phyloP scores from a whole-genome alignment of 1,140 invertebrate species.

The Drosophila pallidifrons region DNA sequence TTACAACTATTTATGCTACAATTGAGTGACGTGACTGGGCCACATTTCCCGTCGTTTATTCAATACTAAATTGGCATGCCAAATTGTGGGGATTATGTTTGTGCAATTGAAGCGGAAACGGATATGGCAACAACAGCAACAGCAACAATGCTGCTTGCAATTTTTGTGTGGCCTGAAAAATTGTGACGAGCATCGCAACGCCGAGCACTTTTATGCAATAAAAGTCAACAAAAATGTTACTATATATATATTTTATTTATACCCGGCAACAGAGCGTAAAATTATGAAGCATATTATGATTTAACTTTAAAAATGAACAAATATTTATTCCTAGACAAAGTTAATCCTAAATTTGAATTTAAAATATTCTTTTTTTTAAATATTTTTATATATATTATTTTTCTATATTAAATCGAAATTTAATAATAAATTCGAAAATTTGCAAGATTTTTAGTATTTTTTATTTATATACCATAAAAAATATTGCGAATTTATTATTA shows the following conservation, averaged over 20 bases:
- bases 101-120: constrained; percentile 17
- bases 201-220: too few relatives aligned
- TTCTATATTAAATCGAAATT: too few relatives aligned
- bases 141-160: neutral
- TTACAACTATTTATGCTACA: constrained; percentile 5
- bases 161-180: constrained; percentile 18
- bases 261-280: too few relatives aligned
- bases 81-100: constrained; percentile 16
- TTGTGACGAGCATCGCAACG: neutral
- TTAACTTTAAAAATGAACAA: too few relatives aligned
- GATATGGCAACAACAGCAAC: constrained; percentile 9
- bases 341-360: neutral
- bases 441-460: too few relatives aligned
- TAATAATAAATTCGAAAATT: too few relatives aligned
- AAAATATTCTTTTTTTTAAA: too few relatives aligned
- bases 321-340: too few relatives aligned
- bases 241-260: neutral
- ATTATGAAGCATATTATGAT: too few relatives aligned
- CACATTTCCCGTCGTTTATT: constrained; percentile 9
- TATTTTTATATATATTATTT: too few relatives aligned
- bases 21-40: neutral
- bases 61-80: constrained; percentile 13
- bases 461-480: too few relatives aligned
- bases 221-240: constrained; percentile 3
- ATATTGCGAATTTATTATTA: too few relatives aligned